These are phyloP conservation scores for Drosophila lacteicornis DNA, from an alignment of 1,140 invertebrate genomes.

Conservation along the genomic window DNA sequence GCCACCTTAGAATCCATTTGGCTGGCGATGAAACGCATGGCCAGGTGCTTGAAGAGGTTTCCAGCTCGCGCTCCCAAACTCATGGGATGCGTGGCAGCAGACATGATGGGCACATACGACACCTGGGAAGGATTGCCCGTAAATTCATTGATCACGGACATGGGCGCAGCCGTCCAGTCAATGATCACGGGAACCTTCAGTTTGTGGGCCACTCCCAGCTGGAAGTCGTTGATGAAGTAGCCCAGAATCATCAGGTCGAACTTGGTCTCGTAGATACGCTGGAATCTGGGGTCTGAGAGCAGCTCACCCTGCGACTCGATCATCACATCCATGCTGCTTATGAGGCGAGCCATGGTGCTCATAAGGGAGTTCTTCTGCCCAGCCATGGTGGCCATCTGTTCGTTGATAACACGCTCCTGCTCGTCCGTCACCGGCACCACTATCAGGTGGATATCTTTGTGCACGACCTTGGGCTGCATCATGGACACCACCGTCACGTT, in stretches of 20 bases:
- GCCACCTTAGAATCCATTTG: background rate
- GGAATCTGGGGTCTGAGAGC: slow-evolving; percentile 57
- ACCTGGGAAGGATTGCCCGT: slow-evolving; percentile 67
- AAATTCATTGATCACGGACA: slow-evolving; percentile 23
- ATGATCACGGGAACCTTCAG: slow-evolving; percentile 67
- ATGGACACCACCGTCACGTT: slow-evolving; percentile 73
- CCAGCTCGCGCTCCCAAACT: slow-evolving; percentile 25
- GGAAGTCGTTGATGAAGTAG: slow-evolving; percentile 72
- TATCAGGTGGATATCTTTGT: slow-evolving; percentile 65
- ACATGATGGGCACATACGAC: slow-evolving; percentile 58
- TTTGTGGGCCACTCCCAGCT: slow-evolving; percentile 68
- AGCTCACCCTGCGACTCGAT: slow-evolving; percentile 58
- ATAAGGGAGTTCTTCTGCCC: slow-evolving; percentile 44
- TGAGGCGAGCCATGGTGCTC: slow-evolving; percentile 26
- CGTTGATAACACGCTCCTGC: slow-evolving; percentile 35
- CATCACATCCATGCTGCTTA: slow-evolving; percentile 52
- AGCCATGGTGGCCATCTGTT: slow-evolving; percentile 52
- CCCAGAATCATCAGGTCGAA: slow-evolving; percentile 78
- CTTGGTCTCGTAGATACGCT: slow-evolving; percentile 64
- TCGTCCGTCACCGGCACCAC: slow-evolving; percentile 56
- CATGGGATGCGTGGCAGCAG: slow-evolving; percentile 24
- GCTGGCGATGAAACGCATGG: background rate
- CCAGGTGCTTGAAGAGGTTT: slow-evolving; percentile 5
- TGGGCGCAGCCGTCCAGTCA: slow-evolving; percentile 52
- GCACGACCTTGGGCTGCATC: slow-evolving; percentile 51